Base-by-base conservation (phyloP, 1,140 invertebrate species). In the Cyclargus thomasi region DNA sequence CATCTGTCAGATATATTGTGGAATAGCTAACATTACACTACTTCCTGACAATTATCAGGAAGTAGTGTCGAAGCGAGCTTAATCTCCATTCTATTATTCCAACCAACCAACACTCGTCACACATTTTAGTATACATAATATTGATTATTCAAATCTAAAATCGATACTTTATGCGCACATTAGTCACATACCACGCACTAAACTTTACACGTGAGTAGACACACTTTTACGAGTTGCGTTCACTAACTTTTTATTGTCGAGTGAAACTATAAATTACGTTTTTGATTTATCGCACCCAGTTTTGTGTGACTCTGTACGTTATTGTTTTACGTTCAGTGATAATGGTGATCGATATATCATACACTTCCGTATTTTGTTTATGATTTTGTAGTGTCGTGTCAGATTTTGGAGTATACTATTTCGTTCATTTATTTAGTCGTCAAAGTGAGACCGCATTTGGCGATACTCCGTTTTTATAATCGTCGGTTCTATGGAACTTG, bases 171-270 rank as follows among this genome's bases (percentile, higher is more conserved):
- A 59, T 17, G 18, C 0, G 17, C 7, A 20, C 10, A 59, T 59
- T 21, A 59, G 55, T 59, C 55, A 59, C 55, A 59, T 77, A 78
- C 75, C 76, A 67, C 71, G 68, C 63, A 84, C 71, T 82, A 80
- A 86, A 81, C 69, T 70, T 59, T 79, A 83, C 82, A 87, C 81
- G 82, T 86, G 80, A 81, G 81, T 81, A 74, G 78, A 83, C 76
- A 85, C 79, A 81, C 78, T 79, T 86, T 87, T 82, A 87, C 81
- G 79, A 79, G 80, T 81, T 23, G 78, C 71, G 65, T 70, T 74
- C 71, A 62, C 71, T 7, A 65, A 72, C 70, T 76, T 80, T 85
- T 85, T 84, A 85, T 80, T 75, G 77, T 68, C 65, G 72, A 78
- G 78, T 70, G 75, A 79, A 77, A 84, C 68, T 70, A 84, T 87